Evolutionary conservation across 2,113 vertebrate species (phyloP).

Genomic region (Cyphomyrus discorhynchus): DNA sequence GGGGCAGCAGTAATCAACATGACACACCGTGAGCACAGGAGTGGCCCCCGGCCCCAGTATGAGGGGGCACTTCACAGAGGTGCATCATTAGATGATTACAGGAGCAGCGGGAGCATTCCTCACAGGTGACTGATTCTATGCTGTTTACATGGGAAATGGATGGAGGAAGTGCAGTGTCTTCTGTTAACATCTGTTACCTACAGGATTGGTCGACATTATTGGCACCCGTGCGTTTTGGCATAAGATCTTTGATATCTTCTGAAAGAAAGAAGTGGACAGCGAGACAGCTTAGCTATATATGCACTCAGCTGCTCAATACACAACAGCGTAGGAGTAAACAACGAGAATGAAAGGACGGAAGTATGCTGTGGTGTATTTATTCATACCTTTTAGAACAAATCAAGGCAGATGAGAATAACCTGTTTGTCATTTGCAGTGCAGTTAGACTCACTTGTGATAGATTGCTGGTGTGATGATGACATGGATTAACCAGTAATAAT

Average conservation of each 20-base stretch:
- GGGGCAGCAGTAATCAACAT: constrained; percentile 4
- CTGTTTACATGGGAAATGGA: not conserved
- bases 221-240: not conserved
- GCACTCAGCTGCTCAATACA: not conserved
- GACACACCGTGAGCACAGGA: constrained; percentile 9
- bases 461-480: not conserved
- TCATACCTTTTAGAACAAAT: not conserved
- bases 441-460: not conserved
- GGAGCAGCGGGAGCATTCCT: constrained; percentile 22
- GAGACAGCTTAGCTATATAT: not conserved
- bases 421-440: not conserved
- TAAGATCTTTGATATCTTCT: not conserved
- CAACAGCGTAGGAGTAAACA: not conserved
- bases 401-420: not conserved
- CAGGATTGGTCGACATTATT: not conserved
- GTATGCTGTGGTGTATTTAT: not conserved
- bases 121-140: constrained; percentile 29
- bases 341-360: not conserved
- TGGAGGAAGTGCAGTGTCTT: not conserved
- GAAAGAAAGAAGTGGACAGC: not conserved
- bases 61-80: constrained; percentile 6
- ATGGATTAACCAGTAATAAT: not conserved
- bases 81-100: constrained; percentile 40
- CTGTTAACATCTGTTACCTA: not conserved
- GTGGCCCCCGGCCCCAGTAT: not conserved